Evolutionary conservation across 2,113 vertebrate genomes (phyloP).

Genomic region (Kryptolebias marmoratus): DNA sequence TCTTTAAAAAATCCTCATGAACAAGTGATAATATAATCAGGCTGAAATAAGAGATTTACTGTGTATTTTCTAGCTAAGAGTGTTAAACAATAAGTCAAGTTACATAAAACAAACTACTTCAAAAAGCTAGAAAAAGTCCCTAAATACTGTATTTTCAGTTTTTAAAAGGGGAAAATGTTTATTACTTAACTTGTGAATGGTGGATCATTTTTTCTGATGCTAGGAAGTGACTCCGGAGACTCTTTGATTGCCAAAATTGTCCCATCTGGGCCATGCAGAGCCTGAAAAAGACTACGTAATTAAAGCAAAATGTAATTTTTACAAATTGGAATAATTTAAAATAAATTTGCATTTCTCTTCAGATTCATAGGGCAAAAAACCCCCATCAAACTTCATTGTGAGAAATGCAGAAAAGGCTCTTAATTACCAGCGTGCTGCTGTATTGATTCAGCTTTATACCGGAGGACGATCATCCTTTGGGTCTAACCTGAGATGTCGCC

Average conservation of each 20-base stretch:
- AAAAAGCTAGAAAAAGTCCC: not conserved
- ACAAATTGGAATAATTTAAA: not conserved
- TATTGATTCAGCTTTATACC: not conserved
- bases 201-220: conserved; percentile 7
- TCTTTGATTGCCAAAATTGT: not conserved
- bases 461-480: not conserved
- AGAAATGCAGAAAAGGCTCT: not conserved
- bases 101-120: not conserved
- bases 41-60: not conserved
- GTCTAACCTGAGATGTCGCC: conserved; percentile 7
- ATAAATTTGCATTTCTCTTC: not conserved
- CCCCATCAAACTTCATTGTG: not conserved
- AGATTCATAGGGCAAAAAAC: not conserved
- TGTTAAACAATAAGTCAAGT: not conserved
- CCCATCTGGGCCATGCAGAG: not conserved
- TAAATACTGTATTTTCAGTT: not conserved
- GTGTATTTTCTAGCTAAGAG: not conserved
- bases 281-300: too few species aligned
- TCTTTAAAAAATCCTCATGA: not conserved
- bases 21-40: not conserved
- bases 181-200: not conserved
- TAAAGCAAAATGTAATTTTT: not conserved
- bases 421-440: not conserved
- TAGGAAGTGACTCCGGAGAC: not conserved
- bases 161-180: not conserved